Evolutionary conservation across 2,888 invertebrate species (phyloP).

Genomic region (Dicycla oo): DNA sequence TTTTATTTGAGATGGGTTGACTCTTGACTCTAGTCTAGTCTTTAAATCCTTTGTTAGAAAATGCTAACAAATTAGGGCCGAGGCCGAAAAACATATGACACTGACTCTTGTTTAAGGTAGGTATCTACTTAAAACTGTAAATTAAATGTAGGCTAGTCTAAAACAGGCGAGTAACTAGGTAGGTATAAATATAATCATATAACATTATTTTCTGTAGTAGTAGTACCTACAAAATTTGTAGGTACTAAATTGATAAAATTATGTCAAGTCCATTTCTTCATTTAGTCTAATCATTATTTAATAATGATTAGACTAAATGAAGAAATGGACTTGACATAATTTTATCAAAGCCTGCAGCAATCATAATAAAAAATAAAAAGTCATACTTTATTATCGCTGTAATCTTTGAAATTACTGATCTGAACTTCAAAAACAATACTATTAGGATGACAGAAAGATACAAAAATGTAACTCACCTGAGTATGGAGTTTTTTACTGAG

Average conservation of each 20-base stretch:
- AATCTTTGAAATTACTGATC: constrained; percentile 5
- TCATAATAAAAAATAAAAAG: background rate
- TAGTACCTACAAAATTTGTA: too few species aligned
- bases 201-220: too few species aligned
- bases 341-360: background rate
- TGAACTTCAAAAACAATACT: background rate
- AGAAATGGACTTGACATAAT: background rate
- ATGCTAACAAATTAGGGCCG: background rate
- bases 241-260: too few species aligned
- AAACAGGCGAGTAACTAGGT: background rate
- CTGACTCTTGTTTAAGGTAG: too few species aligned
- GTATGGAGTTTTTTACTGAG: constrained; percentile 43
- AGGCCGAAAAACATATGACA: background rate
- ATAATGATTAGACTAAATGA: background rate
- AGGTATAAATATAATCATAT: too few species aligned
- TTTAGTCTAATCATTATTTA: too few species aligned
- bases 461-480: constrained; percentile 42
- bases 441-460: background rate
- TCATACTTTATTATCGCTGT: too few species aligned
- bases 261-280: too few species aligned
- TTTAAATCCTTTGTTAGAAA: constrained; percentile 1
- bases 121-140: background rate
- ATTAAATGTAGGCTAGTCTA: background rate
- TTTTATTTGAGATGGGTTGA: too few species aligned
- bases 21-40: too few species aligned